Percentiles rank a stretch among this genome's conserved stretches.
phyloP scores from a whole-genome alignment of 2,113 vertebrate genomes.

The Chloroceryle aenea region DNA sequence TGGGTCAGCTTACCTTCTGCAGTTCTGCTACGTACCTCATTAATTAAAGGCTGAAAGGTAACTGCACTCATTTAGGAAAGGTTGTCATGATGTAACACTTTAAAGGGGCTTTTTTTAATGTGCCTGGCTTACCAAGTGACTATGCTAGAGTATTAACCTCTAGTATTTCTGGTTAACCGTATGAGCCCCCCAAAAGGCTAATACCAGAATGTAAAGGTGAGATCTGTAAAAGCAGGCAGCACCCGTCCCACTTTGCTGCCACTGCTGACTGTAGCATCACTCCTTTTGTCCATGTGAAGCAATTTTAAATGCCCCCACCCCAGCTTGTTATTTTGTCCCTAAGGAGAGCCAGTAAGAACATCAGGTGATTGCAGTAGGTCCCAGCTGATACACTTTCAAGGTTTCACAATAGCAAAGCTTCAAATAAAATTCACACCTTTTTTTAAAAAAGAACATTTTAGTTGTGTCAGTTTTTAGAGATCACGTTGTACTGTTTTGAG shows the following conservation, averaged over 20 bases:
- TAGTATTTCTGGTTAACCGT: not conserved
- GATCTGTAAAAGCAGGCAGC: not conserved
- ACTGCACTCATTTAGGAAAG: not conserved
- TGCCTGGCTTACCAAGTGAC: not conserved
- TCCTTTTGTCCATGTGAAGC: not conserved
- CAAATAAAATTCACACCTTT: not conserved
- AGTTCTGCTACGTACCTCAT: not conserved
- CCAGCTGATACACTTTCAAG: not conserved
- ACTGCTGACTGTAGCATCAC: not conserved
- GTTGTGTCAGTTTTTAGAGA: not conserved
- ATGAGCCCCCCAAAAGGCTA: not conserved
- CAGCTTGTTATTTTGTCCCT: not conserved
- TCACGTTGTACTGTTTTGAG: not conserved
- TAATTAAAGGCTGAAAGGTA: not conserved
- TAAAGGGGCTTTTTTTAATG: not conserved
- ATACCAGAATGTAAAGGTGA: not conserved
- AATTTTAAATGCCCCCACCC: not conserved
- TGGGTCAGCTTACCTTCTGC: not conserved
- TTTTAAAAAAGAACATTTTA: not conserved
- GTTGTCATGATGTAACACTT: not conserved
- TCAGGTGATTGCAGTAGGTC: not conserved
- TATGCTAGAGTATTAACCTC: accelerated
- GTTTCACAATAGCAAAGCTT: not conserved
- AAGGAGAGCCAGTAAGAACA: not conserved
- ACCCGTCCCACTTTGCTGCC: not conserved